A percentile compares a stretch with the other conserved stretches of the same genome.
Evolutionary conservation across 2,113 vertebrate genomes (phyloP).

Genomic region (Scartelaos histophorus): DNA sequence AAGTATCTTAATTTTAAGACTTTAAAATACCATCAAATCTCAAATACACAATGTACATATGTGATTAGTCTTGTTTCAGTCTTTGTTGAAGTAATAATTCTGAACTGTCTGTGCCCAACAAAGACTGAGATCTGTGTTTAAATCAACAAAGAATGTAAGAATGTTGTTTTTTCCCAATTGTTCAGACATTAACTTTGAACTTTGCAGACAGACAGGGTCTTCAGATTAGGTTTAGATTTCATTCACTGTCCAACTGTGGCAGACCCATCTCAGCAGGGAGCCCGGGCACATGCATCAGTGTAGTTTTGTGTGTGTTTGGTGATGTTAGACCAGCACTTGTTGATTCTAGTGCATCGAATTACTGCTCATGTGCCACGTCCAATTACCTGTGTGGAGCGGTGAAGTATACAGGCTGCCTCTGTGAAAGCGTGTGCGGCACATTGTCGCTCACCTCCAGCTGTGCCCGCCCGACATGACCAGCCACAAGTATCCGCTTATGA

Average conservation of each 20-base stretch:
- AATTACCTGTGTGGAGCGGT: constrained; percentile 70
- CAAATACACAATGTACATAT: no score
- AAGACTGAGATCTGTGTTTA: neutral
- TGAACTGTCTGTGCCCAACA: no score
- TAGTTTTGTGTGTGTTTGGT: constrained; percentile 27
- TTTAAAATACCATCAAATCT: no score
- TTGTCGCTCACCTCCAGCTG: constrained; percentile 70
- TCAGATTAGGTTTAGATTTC: constrained; percentile 64
- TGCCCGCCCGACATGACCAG: constrained; percentile 51
- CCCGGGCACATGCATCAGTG: constrained; percentile 20
- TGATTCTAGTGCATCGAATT: constrained; percentile 78
- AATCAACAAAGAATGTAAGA: neutral
- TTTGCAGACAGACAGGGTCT: constrained; percentile 24
- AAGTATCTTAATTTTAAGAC: no score
- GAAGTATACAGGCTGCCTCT: constrained; percentile 76
- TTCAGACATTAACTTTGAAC: neutral
- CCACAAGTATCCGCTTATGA: constrained; percentile 67
- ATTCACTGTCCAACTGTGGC: constrained; percentile 46
- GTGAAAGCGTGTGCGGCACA: constrained; percentile 64
- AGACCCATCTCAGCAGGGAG: constrained; percentile 55
- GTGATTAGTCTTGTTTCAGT: no score
- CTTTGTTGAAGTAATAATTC: neutral
- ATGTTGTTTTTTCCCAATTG: neutral
- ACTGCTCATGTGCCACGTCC: constrained; percentile 78
- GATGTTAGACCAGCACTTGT: constrained; percentile 66